Conservation (phyloP, 2,113 vertebrate genomes). For the Bubo blakistoni region DNA sequence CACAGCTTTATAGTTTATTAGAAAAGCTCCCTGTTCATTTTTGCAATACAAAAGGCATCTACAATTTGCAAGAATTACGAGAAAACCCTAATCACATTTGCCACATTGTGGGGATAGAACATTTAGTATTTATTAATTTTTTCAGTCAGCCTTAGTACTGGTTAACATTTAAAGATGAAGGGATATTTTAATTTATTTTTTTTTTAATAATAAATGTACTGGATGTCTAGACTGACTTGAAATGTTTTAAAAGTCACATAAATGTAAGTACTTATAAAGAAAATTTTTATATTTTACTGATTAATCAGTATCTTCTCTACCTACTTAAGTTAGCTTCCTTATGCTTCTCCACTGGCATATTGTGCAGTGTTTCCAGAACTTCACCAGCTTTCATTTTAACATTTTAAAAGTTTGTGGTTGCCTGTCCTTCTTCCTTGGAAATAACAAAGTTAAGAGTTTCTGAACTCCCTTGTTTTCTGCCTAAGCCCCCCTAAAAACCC, state of each 20-base stretch:
- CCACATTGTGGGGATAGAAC: background rate
- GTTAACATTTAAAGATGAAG: background rate
- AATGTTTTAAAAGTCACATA: background rate
- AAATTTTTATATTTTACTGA: background rate
- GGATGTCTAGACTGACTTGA: background rate
- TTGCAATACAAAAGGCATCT: background rate
- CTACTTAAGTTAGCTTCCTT: background rate
- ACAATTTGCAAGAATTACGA: background rate
- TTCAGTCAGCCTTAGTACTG: background rate
- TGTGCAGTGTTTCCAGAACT: background rate
- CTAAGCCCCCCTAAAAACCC: background rate
- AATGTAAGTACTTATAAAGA: background rate
- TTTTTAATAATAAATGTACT: background rate
- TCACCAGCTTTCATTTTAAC: background rate
- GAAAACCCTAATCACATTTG: background rate
- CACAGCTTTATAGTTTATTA: background rate
- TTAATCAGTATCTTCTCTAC: background rate
- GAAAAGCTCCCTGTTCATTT: background rate
- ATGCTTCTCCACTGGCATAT: background rate
- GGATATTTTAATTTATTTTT: background rate
- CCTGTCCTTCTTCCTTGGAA: background rate
- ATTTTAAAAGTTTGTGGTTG: background rate
- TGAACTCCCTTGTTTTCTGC: background rate
- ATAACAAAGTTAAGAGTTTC: background rate
- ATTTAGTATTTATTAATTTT: background rate